Base-by-base conservation (phyloP, 2,888 invertebrate genomes). In the Steinernema scapterisci region DNA sequence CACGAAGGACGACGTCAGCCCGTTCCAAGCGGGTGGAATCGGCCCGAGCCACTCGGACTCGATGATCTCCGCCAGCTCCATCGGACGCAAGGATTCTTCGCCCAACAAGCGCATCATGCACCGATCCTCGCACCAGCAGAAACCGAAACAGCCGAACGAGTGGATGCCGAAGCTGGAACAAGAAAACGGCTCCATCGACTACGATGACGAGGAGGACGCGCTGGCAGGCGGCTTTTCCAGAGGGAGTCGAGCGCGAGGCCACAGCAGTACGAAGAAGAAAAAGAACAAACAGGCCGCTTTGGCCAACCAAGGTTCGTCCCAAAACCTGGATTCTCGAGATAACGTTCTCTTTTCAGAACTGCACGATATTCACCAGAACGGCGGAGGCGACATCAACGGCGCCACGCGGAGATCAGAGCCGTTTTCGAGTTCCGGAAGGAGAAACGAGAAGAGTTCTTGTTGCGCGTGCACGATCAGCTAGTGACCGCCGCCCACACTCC, bases 91-190 rank as follows among this genome's bases (percentile, higher is more conserved):
- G 38, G 63, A 63, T 1, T 63, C 63, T 27, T 75, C 75, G 23
- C 75, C 75, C 45, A 75, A 74, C 73, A 75, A 75, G 52, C 27
- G 75, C 27, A 25, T 74, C n/a, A 44, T 74, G 45, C 38, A 54
- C 16, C 27, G 31, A 6, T 63, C 54, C 6, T 77, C 73, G 72
- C 83, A 78, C 74, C 82, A 80, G 75, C 56, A 82, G 44, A 85
- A 85, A 76, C 84, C 82, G 54, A 84, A 84, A 83, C 83, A 82
- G 11, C 84, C 85, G 45, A 85, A 86, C 74, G 86, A 86, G 76
- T 87, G 86, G 86, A 72, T 86, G 56, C 77, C 80, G 72, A 84
- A 86, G 72, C 75, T 86, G 63, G 85, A 87, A 56, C 82, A 82
- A 38, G 82, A 80, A 56, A 79, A 77, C 38, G 78, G 78, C 45